Evolutionary conservation across 2,797 vertebrate genomes (phyloP), one percentile per base, ranked within the genome.

Genomic region (Cynodonichthys magdalenae): DNA sequence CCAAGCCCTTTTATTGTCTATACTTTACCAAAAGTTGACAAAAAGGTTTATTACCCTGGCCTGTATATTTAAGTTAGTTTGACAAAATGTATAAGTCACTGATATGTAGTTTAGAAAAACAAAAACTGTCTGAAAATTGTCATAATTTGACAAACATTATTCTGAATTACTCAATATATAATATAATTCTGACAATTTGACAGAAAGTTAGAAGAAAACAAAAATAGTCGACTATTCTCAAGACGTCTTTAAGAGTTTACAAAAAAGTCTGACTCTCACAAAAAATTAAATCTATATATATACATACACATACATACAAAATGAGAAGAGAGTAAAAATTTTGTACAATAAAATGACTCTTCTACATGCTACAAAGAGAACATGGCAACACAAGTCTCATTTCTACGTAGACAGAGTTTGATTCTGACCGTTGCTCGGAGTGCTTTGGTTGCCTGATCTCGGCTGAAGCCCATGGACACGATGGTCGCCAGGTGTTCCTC

Each of bases 401-500:
- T 49, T 58, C 29, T 36, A 54, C 18, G 27, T 42, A 41, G 53
- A 63, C 1, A 1, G 44, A 46, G 62, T 58, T 51, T 17, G 58
- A 71, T 54, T 71, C 93, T 90, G 67, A 99, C 98, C 88, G 96
- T 99, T 81, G 98, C 96, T 84, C 95, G 91, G 3, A 99, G 95
- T 0, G 98, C 98, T 84, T 96, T 96, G 80, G 96, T 94, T 36
- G 98, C 98, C 86, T 99, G 97, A 83, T 99, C 98, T 77, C 96
- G 92, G 63, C 96, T 98, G 90, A 99, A 99, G 74, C 98, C 98
- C 98, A 99, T 99, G 71, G 97, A 98, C 63, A 99, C 95, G 0
- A 99, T 99, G 70, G 96, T 99, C 49, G 95, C 95, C 82, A 99
- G 92, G 9, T 97, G 95, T 75, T 99, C 97, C 87, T 99, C 97